Evolutionary conservation across 2,113 vertebrate genomes (phyloP).

Genomic region (Paradoxurus hermaphroditus): DNA sequence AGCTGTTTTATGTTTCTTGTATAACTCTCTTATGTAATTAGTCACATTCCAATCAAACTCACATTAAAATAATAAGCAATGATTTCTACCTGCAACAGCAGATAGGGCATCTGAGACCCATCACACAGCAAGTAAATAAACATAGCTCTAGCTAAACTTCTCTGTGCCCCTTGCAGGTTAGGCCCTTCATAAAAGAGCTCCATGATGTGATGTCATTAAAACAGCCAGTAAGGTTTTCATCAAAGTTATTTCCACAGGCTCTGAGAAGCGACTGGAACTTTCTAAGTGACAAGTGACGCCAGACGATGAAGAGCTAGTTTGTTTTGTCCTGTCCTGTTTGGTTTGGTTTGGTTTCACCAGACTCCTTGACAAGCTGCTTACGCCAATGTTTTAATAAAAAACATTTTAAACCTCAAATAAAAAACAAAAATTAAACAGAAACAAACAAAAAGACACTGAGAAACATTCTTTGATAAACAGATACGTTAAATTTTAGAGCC

Average conservation of each 20-base stretch:
- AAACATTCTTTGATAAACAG: not conserved
- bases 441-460: not conserved
- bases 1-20: conserved; percentile 46
- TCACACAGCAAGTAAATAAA: conserved; percentile 68
- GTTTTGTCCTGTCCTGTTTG: not conserved
- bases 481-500: not conserved
- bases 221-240: not conserved
- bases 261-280: conserved; percentile 37
- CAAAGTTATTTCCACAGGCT: conserved; percentile 49
- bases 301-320: not conserved
- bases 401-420: not conserved
- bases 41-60: conserved; percentile 77
- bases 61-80: conserved; percentile 78
- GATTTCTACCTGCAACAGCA: conserved; percentile 65
- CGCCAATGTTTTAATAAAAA: conserved; percentile 12
- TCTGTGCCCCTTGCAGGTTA: not conserved
- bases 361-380: conserved; percentile 9
- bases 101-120: conserved; percentile 62
- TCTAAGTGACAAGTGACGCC: not conserved
- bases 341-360: not conserved
- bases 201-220: conserved; percentile 57
- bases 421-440: conserved; percentile 22
- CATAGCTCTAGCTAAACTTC: conserved; percentile 50
- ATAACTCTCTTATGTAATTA: conserved; percentile 69
- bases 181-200: conserved; percentile 58